These are phyloP conservation scores for Drosophila novamexicana DNA, from an alignment of 1,140 invertebrate genomes.

Conservation along the genomic window DNA sequence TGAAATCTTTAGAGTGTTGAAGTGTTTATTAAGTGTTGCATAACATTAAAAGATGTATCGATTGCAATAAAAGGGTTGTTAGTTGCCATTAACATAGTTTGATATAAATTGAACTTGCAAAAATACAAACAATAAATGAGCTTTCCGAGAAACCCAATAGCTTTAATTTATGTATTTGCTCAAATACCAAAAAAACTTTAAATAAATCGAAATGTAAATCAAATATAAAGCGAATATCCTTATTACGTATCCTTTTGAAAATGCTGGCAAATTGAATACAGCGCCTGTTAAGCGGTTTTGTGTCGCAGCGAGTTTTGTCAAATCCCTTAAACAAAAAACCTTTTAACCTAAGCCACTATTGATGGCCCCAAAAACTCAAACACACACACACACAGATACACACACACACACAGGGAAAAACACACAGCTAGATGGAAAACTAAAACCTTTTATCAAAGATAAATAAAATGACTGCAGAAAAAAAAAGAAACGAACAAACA, in stretches of 20 bases:
- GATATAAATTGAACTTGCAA: no score
- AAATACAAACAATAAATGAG: no score
- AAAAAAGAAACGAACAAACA: constrained; percentile 3
- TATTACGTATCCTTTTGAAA: background rate
- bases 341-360: constrained; percentile 56
- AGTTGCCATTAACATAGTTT: background rate
- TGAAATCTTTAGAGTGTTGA: background rate
- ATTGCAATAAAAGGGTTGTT: background rate
- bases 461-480: constrained; percentile 69
- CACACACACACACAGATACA: constrained; percentile 14
- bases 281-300: constrained; percentile 18
- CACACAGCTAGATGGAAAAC: constrained; percentile 22
- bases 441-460: constrained; percentile 82
- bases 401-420: constrained; percentile 4
- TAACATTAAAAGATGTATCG: no score
- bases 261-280: background rate
- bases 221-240: background rate
- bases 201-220: background rate
- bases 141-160: no score
- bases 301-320: background rate
- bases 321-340: constrained; percentile 43
- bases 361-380: constrained; percentile 24
- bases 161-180: no score
- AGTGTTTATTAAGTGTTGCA: background rate
- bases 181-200: no score